Evolutionary conservation across 2,797 vertebrate species (phyloP), one percentile per base, ranked within the genome.

Genomic region (Serranus cabrilla): DNA sequence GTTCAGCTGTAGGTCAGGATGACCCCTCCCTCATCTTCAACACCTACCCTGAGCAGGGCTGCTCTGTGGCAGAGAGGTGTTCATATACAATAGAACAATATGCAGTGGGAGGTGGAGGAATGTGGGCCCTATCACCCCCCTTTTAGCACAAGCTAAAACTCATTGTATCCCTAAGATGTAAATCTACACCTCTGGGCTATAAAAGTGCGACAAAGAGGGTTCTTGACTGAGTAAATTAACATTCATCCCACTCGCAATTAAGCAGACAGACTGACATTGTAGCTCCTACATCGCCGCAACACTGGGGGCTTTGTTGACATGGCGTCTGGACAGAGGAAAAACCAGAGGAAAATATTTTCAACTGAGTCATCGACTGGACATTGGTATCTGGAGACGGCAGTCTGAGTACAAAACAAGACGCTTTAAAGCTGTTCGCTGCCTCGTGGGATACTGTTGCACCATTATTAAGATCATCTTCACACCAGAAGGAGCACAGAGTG

Each of bases 151-250:
- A 88, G 92, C 94, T 88, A 91, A 94, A 90, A 94, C 91, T 94
- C 87, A 90, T 93, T 94, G 91, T 93, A 91, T 93, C 92, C 83
- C 70, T 85, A 93, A 88, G 84, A 87, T 93, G 92, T 94, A 93
- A 95, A 93, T 95, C 94, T 89, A 95, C 94, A 92, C 95, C 95
- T 95, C 94, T 93, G 94, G 90, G 92, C 92, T 93, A 91, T 94
- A 90, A 83, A 93, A 91, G 93, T 87, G 93, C 85, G 85, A 91
- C 94, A 95, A 95, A 94, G 93, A 95, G 88, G 91, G 89, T 93
- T 92, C 91, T 96, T 95, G 90, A 93, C 87, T 78, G 87, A 87
- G 87, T 91, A 94, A 94, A 92, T 86, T 92, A 95, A 94, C 87
- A 82, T 92, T 82, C 95, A 81, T 93, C 95, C 95, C 94, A 93